These are phyloP conservation scores for Microhierax caerulescens DNA, from an alignment of 2,797 vertebrate species.

Conservation along the genomic window DNA sequence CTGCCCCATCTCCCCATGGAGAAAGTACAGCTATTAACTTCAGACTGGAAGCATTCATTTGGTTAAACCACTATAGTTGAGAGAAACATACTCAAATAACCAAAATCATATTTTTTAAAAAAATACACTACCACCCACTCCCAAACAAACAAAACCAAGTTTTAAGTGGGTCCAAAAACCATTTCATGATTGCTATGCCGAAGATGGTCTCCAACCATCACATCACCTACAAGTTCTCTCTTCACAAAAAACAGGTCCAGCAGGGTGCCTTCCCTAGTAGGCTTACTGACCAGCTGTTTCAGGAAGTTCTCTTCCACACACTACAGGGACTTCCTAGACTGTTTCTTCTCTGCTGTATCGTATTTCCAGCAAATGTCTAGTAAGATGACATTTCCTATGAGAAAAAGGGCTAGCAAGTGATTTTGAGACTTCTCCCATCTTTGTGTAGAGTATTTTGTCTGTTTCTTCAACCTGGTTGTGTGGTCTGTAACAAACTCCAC, in stretches of 20 bases:
- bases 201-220: not conserved
- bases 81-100: not conserved
- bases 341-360: not conserved
- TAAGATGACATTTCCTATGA: not conserved
- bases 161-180: not conserved
- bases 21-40: not conserved
- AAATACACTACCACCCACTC: rapidly evolving
- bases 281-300: rapidly evolving
- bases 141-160: not conserved
- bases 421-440: not conserved
- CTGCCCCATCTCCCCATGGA: not conserved
- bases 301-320: not conserved
- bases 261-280: not conserved
- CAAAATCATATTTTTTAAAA: not conserved
- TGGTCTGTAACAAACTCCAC: not conserved
- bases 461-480: not conserved
- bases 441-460: not conserved
- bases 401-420: not conserved
- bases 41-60: not conserved
- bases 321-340: not conserved
- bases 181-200: rapidly evolving
- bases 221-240: not conserved
- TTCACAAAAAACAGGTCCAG: not conserved
- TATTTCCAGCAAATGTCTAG: not conserved
- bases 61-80: not conserved